These are phyloP conservation scores for Hyles lineata DNA, from an alignment of 2,888 invertebrate species.

Conservation along the genomic window DNA sequence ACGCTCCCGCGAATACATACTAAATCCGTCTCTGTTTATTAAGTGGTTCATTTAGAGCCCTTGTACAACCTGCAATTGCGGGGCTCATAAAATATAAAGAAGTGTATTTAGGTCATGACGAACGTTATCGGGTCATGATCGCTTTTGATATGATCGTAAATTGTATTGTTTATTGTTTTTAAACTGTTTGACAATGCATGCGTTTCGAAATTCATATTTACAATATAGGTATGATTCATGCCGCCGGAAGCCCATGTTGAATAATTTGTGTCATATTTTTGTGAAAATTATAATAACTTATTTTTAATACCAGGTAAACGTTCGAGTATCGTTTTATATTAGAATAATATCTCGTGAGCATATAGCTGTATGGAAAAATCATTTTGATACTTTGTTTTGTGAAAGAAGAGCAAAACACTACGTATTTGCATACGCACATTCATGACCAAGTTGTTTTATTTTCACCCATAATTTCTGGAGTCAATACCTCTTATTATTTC, in stretches of 20 bases:
- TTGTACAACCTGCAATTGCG: slow-evolving; percentile 26
- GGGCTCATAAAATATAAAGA: slow-evolving; percentile 23
- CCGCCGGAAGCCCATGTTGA: not conserved
- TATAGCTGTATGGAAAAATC: no score
- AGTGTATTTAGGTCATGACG: slow-evolving; percentile 36
- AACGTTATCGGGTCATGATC: slow-evolving; percentile 39
- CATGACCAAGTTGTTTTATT: no score
- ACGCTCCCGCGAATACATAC: not conserved
- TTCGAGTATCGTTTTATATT: no score
- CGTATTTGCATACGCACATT: no score
- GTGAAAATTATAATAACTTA: no score
- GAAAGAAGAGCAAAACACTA: no score
- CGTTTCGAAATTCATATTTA: not conserved
- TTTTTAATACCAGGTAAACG: no score
- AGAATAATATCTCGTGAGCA: no score
- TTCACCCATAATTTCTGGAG: no score
- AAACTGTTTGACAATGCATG: not conserved
- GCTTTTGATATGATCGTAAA: slow-evolving; percentile 31
- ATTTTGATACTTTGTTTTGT: no score
- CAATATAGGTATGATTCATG: not conserved
- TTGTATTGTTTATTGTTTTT: slow-evolving; percentile 16
- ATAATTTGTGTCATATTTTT: no score
- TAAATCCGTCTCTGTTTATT: slow-evolving; percentile 25
- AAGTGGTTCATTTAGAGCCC: slow-evolving; percentile 35
- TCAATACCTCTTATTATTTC: no score